Base-by-base conservation (phyloP, 2,113 vertebrate genomes). In the Charina bottae region DNA sequence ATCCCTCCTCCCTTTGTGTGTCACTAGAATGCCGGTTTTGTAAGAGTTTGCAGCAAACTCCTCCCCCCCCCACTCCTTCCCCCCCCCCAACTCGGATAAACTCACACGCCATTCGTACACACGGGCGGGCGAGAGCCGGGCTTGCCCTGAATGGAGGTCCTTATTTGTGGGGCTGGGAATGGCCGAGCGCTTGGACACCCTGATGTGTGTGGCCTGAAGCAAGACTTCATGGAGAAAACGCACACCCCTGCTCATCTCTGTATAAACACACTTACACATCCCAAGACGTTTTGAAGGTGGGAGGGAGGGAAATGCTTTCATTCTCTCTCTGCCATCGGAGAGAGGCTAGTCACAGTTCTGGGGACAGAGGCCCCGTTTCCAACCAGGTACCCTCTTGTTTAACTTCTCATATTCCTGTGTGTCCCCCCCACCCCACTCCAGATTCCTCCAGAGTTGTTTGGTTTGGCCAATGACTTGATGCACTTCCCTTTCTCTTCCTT, bases 71-170 rank as follows among this genome's bases (percentile, higher is more conserved):
- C 15, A 2, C 15, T 6, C 7, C 3, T 62, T 0, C 12, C 37
- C 33, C 59, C 13, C 33, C 24, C n/a, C 89, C 53, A 88, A 94
- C 15, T 87, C 96, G 93, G 96, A 97, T 97, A 96, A 96, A 97
- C 95, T 96, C 46, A 83, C 72, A 17, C 91, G 95, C 95, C 96
- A 72, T 97, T 93, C 96, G 97, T 95, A 94, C 92, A 94, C 94
- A 54, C 95, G 53, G 83, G 87, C 2, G 33, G 89, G 68, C 89
- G 2, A 55, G 49, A 55, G 83, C 91, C 19, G 84, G 53, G 56
- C 54, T 11, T 42, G 88, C 90, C 91, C 21, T 96, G 94, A 97
- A 96, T 96, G 88, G 89, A 54, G 85, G 11, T 72, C 90, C 94
- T 97, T 95, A 93, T 95, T 94, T 93, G 68, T 0, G 54, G 26